phyloP scores from a whole-genome alignment of 2,888 invertebrate species.

The Lutraria lutraria region DNA sequence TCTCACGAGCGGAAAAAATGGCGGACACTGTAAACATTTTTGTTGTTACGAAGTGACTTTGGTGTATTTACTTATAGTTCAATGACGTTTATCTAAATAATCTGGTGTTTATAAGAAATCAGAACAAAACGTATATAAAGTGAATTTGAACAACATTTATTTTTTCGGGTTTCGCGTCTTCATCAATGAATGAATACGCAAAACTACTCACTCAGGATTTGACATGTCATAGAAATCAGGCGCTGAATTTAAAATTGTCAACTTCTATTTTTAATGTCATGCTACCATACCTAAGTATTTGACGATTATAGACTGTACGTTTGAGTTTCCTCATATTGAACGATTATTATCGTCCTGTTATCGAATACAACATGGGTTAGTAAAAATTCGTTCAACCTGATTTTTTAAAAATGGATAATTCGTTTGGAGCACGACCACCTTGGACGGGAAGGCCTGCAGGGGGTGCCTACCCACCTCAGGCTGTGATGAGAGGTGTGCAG shows the following conservation, averaged over 20 bases:
- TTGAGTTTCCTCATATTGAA: too few species aligned
- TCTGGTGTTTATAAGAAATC: neutral
- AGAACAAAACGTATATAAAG: neutral
- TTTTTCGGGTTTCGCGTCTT: neutral
- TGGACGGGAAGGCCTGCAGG: constrained; percentile 32
- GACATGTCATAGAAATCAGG: constrained; percentile 55
- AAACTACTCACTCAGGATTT: constrained; percentile 55
- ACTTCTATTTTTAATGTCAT: neutral
- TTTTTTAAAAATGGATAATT: constrained; percentile 46
- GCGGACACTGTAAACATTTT: constrained; percentile 52
- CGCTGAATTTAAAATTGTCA: constrained; percentile 47
- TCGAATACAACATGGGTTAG: constrained; percentile 19
- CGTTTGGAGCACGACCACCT: constrained; percentile 53
- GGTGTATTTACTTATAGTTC: neutral
- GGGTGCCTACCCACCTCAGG: constrained; percentile 21
- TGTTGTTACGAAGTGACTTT: constrained; percentile 35
- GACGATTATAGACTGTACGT: too few species aligned
- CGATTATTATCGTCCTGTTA: neutral
- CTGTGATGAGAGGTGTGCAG: constrained; percentile 20
- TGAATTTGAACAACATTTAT: neutral
- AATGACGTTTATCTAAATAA: neutral
- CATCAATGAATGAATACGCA: neutral
- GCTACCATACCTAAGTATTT: neutral
- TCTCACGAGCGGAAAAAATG: constrained; percentile 39
- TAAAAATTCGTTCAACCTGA: neutral